phyloP scores from a whole-genome alignment of 2,113 vertebrate genomes.

The Abramis brama region DNA sequence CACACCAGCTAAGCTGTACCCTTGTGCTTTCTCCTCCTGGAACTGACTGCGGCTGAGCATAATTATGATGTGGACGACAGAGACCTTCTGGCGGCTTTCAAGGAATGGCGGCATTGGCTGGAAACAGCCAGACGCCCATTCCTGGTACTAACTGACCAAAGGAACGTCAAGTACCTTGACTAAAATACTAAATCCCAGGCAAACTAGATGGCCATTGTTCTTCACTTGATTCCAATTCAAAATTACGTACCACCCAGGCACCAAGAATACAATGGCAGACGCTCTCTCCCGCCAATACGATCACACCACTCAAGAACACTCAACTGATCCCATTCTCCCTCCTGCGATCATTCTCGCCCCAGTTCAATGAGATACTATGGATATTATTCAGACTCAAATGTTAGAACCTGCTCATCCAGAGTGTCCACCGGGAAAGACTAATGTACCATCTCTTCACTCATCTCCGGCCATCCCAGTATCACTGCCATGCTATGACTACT shows the following conservation, averaged over 20 bases:
- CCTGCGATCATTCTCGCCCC: background rate
- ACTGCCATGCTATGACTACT: background rate
- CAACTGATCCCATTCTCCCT: background rate
- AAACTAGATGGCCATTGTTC: background rate
- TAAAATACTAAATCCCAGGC: background rate
- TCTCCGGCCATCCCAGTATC: background rate
- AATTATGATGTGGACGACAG: background rate
- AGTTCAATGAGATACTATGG: background rate
- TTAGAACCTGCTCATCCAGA: background rate
- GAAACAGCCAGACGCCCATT: background rate
- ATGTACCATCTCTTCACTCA: no score
- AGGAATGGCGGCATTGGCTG: background rate
- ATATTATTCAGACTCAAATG: background rate
- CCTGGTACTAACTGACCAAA: background rate
- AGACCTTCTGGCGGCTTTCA: background rate
- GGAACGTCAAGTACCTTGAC: background rate
- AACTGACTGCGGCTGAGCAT: background rate
- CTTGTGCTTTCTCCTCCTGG: background rate
- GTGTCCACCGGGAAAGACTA: no score
- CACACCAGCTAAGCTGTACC: background rate
- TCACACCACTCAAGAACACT: background rate
- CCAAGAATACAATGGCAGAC: no score
- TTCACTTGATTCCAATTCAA: no score
- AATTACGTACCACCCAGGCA: no score
- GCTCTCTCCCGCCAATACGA: no score